phyloP scores from a whole-genome alignment of 1,140 invertebrate genomes.

The Hermetia illucens region DNA sequence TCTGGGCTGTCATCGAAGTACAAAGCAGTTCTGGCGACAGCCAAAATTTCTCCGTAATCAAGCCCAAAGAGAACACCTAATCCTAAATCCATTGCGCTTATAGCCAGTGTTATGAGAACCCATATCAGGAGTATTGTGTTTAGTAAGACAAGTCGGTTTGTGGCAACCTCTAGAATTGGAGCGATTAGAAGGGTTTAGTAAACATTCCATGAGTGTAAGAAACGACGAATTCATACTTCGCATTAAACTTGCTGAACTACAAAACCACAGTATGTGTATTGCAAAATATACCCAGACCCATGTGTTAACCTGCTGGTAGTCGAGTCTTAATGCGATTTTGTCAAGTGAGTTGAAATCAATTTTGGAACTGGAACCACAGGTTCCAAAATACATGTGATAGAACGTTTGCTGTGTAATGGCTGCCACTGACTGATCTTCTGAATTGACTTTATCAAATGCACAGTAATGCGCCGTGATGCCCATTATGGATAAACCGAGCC shows the following conservation, averaged over 20 bases:
- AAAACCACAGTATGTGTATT: constrained; percentile 6
- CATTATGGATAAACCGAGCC: constrained; percentile 2
- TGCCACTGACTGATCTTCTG: too few relatives aligned
- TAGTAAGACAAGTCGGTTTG: neutral
- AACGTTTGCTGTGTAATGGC: constrained; percentile 1
- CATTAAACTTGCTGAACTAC: constrained; percentile 6
- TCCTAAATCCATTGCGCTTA: constrained; percentile 23
- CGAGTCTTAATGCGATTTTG: constrained; percentile 1
- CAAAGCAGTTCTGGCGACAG: constrained; percentile 10
- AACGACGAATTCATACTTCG: constrained; percentile 4
- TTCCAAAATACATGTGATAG: constrained; percentile 4
- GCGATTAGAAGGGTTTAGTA: neutral
- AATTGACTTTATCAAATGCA: too few relatives aligned
- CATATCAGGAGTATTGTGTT: constrained; percentile 10
- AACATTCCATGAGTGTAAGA: constrained; percentile 1
- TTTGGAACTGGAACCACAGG: neutral
- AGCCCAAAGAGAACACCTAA: constrained; percentile 24
- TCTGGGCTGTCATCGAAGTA: constrained; percentile 5
- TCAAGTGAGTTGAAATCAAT: constrained; percentile 2
- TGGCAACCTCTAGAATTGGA: constrained; percentile 2
- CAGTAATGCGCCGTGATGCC: constrained; percentile 3
- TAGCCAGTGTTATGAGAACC: constrained; percentile 15
- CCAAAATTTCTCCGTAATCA: constrained; percentile 17
- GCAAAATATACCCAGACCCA: constrained; percentile 9
- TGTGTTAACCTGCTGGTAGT: constrained; percentile 2